Conservation (phyloP, 1,140 invertebrate species). For the Nymphalis io region DNA sequence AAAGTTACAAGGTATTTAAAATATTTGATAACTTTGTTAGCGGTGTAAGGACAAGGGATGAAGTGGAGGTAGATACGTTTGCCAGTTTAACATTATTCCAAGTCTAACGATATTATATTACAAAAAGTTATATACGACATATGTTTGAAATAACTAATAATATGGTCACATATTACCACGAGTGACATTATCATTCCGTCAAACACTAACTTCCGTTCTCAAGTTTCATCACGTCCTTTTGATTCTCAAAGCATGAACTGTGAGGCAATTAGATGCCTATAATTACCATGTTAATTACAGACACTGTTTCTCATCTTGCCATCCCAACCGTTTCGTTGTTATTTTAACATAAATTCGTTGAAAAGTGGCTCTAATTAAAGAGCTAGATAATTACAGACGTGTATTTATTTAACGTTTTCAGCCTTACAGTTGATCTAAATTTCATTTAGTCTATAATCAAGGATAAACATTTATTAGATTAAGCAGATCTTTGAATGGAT, state of each 20-base stretch:
- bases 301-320: conserved; percentile 62
- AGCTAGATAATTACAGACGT: conserved; percentile 53
- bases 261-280: conserved; percentile 73
- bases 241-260: conserved; percentile 71
- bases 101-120: too few species aligned
- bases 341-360: conserved; percentile 70
- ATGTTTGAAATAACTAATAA: not conserved
- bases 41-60: too few species aligned
- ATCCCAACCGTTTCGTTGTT: conserved; percentile 62
- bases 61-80: too few species aligned
- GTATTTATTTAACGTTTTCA: conserved; percentile 34
- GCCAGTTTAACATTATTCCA: too few species aligned
- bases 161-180: conserved; percentile 13
- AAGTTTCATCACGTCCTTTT: conserved; percentile 55
- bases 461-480: not conserved
- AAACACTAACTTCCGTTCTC: conserved; percentile 17
- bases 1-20: too few species aligned
- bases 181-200: conserved; percentile 41
- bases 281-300: conserved; percentile 77
- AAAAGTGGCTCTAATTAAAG: conserved; percentile 65
- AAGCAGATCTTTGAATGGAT: not conserved
- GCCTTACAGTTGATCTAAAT: not conserved
- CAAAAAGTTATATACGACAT: too few species aligned
- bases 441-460: not conserved
- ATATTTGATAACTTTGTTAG: too few species aligned